Conservation (phyloP, 1,140 invertebrate species). For the Leptopilina clavipes region DNA sequence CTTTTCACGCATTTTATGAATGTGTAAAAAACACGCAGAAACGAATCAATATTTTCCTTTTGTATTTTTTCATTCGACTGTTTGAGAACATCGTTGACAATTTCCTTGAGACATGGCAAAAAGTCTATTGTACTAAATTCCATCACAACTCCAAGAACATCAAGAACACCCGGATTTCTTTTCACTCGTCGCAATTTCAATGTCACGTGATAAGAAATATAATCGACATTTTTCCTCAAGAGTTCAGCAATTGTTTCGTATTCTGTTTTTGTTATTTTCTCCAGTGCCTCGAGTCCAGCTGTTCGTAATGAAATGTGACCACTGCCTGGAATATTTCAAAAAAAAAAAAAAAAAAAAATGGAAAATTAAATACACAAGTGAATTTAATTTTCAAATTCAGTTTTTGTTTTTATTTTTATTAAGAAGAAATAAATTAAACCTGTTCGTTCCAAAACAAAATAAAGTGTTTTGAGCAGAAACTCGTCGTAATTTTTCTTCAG, state of each 20-base stretch:
- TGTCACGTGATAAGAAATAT: slow-evolving; percentile 80
- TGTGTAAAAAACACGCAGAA: slow-evolving; percentile 79
- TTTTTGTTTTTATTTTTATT: no score
- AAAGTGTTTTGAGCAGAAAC: slow-evolving; percentile 80
- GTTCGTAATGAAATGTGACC: slow-evolving; percentile 75
- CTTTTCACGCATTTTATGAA: slow-evolving; percentile 77
- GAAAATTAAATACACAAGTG: no score
- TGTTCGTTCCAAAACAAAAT: slow-evolving; percentile 52
- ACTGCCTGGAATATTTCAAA: slow-evolving; percentile 72
- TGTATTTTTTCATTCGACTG: slow-evolving; percentile 78
- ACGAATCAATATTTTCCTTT: slow-evolving; percentile 75
- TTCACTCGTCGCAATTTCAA: slow-evolving; percentile 77
- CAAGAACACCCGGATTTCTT: slow-evolving; percentile 74
- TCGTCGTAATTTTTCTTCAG: slow-evolving; percentile 74
- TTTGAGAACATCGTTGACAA: slow-evolving; percentile 79
- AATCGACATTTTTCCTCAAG: slow-evolving; percentile 79
- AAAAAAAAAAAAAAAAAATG: no score
- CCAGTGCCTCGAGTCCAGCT: slow-evolving; percentile 76
- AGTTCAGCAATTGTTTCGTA: slow-evolving; percentile 74
- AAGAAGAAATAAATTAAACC: no score
- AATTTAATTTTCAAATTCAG: no score
- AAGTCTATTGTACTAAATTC: slow-evolving; percentile 78
- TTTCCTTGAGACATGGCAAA: slow-evolving; percentile 78
- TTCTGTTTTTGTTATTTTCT: slow-evolving; percentile 74
- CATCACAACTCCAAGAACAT: slow-evolving; percentile 80